Conservation (phyloP, 2,113 vertebrate genomes). For the Xiphophorus couchianus region DNA sequence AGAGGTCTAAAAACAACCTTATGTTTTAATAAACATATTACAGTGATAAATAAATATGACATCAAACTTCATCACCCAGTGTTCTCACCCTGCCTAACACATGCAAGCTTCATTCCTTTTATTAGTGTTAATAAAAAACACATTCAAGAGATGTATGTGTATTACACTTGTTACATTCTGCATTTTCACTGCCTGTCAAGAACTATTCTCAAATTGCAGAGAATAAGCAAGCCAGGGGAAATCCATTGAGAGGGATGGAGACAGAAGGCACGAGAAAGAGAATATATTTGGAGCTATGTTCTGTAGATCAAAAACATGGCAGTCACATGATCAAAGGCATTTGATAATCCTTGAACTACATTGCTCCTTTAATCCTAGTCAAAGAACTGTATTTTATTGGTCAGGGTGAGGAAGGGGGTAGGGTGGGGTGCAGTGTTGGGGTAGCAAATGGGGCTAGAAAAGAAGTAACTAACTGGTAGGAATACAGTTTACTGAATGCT, state of each 20-base stretch:
- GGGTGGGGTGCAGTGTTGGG: constrained; percentile 29
- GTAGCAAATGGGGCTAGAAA: constrained; percentile 51
- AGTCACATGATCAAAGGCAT: constrained; percentile 81
- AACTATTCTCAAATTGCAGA: constrained; percentile 63
- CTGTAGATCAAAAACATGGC: constrained; percentile 74
- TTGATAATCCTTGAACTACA: constrained; percentile 81
- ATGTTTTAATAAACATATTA: not conserved
- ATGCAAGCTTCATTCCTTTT: constrained; percentile 9
- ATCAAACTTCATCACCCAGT: constrained; percentile 4
- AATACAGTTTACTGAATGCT: constrained; percentile 70
- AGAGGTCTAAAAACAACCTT: too few species aligned
- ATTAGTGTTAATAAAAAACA: constrained; percentile 22
- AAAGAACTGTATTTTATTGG: constrained; percentile 68
- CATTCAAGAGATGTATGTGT: constrained; percentile 29
- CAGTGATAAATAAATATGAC: not conserved
- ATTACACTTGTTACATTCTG: constrained; percentile 48
- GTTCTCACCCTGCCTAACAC: not conserved
- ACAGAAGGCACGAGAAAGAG: constrained; percentile 65
- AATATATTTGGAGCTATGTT: constrained; percentile 68
- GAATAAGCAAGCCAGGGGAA: constrained; percentile 57
- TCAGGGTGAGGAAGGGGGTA: not conserved
- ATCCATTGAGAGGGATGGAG: constrained; percentile 63
- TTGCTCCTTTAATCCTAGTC: constrained; percentile 74
- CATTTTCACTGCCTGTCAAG: constrained; percentile 63
- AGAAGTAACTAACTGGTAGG: constrained; percentile 61